Evolutionary conservation across 2,113 vertebrate species (phyloP).

Genomic region (Notarius lentiginosus): DNA sequence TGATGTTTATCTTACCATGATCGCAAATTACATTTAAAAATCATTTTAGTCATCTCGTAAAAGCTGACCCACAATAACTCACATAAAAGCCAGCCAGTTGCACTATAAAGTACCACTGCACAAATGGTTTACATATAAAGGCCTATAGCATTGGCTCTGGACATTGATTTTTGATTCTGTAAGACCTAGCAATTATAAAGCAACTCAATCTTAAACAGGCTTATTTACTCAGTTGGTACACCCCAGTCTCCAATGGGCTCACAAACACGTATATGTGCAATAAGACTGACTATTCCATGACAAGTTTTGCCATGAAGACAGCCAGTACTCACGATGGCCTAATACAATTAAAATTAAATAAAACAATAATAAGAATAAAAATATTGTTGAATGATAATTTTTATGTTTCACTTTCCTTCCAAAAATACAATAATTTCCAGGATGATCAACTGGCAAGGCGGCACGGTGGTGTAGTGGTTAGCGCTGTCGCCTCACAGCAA

Average conservation of each 20-base stretch:
- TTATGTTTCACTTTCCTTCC: neutral
- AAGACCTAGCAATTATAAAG: neutral
- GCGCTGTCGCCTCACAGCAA: too few species aligned
- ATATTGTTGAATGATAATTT: neutral
- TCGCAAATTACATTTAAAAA: neutral
- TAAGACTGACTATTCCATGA: neutral
- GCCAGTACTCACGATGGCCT: neutral
- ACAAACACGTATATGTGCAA: neutral
- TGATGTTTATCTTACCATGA: neutral
- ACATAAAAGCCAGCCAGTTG: neutral
- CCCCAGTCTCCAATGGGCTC: neutral
- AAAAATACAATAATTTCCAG: neutral
- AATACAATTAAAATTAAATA: neutral
- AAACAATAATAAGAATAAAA: neutral
- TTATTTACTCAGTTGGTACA: neutral
- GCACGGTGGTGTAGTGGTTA: too few species aligned
- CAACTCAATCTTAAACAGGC: neutral
- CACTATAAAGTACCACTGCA: neutral
- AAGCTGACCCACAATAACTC: neutral
- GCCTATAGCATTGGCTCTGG: neutral
- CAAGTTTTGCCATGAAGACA: neutral
- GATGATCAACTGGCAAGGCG: neutral
- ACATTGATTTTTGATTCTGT: neutral
- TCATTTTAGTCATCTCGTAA: neutral
- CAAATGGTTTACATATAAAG: neutral